Percentiles rank a stretch among this genome's conserved stretches.
phyloP scores from a whole-genome alignment of 2,888 invertebrate species.

The Pyrgus malvae region DNA sequence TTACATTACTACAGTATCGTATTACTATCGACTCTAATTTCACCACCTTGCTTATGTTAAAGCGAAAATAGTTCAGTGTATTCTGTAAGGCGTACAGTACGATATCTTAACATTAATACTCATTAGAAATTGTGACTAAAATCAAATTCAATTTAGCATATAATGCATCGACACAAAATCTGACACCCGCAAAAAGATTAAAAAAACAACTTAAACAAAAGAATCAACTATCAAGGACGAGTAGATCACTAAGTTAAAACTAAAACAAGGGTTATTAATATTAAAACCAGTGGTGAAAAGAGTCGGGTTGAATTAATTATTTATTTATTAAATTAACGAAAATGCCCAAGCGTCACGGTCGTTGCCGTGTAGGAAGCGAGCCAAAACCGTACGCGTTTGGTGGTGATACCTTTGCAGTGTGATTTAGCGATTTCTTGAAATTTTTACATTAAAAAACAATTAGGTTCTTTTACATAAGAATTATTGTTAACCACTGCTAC shows the following conservation, averaged over 20 bases:
- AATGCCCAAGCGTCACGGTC: slow-evolving; percentile 18
- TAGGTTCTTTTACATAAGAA: no score
- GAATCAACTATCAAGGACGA: no score
- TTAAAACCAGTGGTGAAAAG: slow-evolving; percentile 4
- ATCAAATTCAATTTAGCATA: no score
- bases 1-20: slow-evolving; percentile 8
- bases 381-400: slow-evolving; percentile 5
- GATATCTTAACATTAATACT: no score
- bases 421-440: slow-evolving; percentile 9
- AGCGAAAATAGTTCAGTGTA: background rate
- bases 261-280: background rate
- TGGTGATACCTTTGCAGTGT: slow-evolving; percentile 1
- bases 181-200: no score
- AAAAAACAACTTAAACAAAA: no score
- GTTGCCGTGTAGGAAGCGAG: slow-evolving; percentile 13
- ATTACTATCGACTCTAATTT: slow-evolving; percentile 16
- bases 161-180: no score
- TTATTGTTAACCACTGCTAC: no score
- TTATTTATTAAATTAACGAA: slow-evolving; percentile 3
- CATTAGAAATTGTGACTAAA: background rate
- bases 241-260: background rate
- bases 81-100: no score
- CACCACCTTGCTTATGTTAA: slow-evolving; percentile 5
- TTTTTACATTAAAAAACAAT: background rate
- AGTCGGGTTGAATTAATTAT: background rate